A percentile compares a stretch with the other conserved stretches of the same genome.
phyloP scores from a whole-genome alignment of 2,113 vertebrate species.

The Cyprinodon variegatus region DNA sequence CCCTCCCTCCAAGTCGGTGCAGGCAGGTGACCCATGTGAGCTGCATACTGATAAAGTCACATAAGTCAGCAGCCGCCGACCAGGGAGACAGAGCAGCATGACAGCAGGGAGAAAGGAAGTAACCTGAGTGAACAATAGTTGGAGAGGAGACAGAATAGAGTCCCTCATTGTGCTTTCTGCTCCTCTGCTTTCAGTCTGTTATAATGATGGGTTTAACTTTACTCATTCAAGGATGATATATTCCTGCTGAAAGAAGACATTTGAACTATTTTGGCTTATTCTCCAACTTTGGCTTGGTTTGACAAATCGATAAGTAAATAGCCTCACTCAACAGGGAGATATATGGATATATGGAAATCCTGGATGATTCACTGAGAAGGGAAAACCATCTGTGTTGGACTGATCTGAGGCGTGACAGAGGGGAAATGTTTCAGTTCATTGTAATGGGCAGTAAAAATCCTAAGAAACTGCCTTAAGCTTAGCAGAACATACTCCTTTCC shows the following conservation, averaged over 20 bases:
- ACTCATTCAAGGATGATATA: slow-evolving; percentile 32
- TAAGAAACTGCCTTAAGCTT: slow-evolving; percentile 46
- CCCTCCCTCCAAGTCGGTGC: slow-evolving; percentile 26
- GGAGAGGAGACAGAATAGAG: slow-evolving; percentile 35
- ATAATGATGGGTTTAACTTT: slow-evolving; percentile 63
- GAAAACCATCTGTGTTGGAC: slow-evolving; percentile 48
- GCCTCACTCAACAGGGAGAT: slow-evolving; percentile 6
- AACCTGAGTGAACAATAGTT: slow-evolving; percentile 54
- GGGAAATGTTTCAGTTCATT: slow-evolving; percentile 39
- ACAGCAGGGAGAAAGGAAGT: slow-evolving; percentile 24
- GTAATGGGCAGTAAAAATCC: slow-evolving; percentile 29
- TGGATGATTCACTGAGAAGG: slow-evolving; percentile 8
- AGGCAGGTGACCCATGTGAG: slow-evolving; percentile 63
- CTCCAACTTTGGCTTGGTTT: slow-evolving; percentile 29
- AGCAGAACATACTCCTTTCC: slow-evolving; percentile 22
- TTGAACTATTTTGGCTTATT: slow-evolving; percentile 16
- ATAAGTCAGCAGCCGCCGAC: slow-evolving; percentile 36
- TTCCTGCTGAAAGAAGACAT: slow-evolving; percentile 1
- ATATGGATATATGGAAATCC: neutral
- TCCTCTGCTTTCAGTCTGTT: slow-evolving; percentile 45
- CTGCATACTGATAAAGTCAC: slow-evolving; percentile 64
- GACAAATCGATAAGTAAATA: slow-evolving; percentile 37
- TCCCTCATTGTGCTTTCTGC: slow-evolving; percentile 62
- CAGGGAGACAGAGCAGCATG: slow-evolving; percentile 28
- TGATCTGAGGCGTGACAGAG: slow-evolving; percentile 29